phyloP scores from a whole-genome alignment of 1,140 invertebrate species.

The Doryteuthis pealeii region DNA sequence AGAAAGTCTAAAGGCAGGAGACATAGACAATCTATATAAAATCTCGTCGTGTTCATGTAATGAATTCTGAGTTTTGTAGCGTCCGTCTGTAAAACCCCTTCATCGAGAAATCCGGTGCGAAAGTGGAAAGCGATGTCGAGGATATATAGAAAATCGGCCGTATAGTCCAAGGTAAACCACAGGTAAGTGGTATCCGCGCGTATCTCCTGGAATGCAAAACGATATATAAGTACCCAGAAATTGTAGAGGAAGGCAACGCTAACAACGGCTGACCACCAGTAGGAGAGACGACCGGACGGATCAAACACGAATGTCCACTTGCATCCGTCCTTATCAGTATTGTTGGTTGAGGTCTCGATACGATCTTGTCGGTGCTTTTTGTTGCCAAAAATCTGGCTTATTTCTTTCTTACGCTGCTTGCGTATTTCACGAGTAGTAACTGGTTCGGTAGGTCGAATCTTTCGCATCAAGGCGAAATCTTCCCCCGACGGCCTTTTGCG shows the following conservation, averaged over 20 bases:
- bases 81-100: slow-evolving; percentile 88
- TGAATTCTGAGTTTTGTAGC: slow-evolving; percentile 88
- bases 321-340: slow-evolving; percentile 66
- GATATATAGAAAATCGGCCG: slow-evolving; percentile 93
- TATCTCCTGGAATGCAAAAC: slow-evolving; percentile 92
- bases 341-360: slow-evolving; percentile 39
- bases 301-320: slow-evolving; percentile 68
- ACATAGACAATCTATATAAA: slow-evolving; percentile 98
- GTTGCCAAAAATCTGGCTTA: slow-evolving; percentile 55
- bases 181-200: slow-evolving; percentile 76
- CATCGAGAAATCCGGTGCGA: slow-evolving; percentile 81
- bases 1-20: slow-evolving; percentile 96
- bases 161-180: slow-evolving; percentile 97
- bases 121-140: slow-evolving; percentile 97
- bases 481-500: slow-evolving; percentile 44
- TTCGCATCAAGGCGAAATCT: slow-evolving; percentile 54
- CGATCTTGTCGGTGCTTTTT: slow-evolving; percentile 47
- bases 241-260: slow-evolving; percentile 98
- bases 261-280: slow-evolving; percentile 71
- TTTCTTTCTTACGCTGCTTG: slow-evolving; percentile 54
- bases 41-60: slow-evolving; percentile 98
- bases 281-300: slow-evolving; percentile 59
- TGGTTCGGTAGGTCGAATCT: slow-evolving; percentile 47
- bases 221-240: slow-evolving; percentile 95
- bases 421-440: slow-evolving; percentile 50